Base-by-base conservation (phyloP, 2,113 vertebrate species). In the Ceyx cyanopectus region DNA sequence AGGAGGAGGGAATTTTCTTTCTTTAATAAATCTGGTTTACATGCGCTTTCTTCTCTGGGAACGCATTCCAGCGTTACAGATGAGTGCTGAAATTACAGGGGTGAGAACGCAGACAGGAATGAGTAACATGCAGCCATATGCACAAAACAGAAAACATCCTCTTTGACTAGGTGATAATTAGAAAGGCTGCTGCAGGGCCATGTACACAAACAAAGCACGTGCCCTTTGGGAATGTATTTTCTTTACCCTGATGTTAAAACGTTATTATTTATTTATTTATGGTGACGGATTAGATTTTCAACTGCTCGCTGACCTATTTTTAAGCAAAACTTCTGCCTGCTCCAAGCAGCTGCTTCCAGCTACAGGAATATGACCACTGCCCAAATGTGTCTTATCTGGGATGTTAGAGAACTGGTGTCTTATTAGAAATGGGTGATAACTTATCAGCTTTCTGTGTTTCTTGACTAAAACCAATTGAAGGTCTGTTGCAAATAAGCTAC, bases 121-220 rank as follows among this genome's bases (percentile, higher is more conserved):
- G 50, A 82, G 19, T 41, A 76, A 54, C 79, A 65, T 51, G 43
- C 62, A 89, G 40, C 50, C 56, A 14, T 95, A 78, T 0, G 1
- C 29, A 27, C 24, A 12, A 66, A 89, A 69, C 40, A 57, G 62
- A 90, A 91, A 75, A 56, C 66, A 67, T 80, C 74, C 53, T 94
- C 56, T 75, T 77, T 53, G 70, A 66, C 91, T 80, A 78, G 65
- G 91, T 68, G 77, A 76, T 92, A 94, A 89, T 87, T 86, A 93
- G 80, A 91, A 87, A 77, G 78, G 45, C 53, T 93, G 61, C 79
- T 70, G 50, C 67, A 76, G 17, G 66, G 73, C 74, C 12, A 0
- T 84, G 66, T 88, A 51, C 40, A 18, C 32, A 90, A 90, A 93
- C 87, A 92, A 84, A 96, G 60, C 66, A 70, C 6, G 3, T 14